Evolutionary conservation across 2,113 vertebrate genomes (phyloP), one percentile per base, ranked within the genome.

Genomic region (Mola mola): DNA sequence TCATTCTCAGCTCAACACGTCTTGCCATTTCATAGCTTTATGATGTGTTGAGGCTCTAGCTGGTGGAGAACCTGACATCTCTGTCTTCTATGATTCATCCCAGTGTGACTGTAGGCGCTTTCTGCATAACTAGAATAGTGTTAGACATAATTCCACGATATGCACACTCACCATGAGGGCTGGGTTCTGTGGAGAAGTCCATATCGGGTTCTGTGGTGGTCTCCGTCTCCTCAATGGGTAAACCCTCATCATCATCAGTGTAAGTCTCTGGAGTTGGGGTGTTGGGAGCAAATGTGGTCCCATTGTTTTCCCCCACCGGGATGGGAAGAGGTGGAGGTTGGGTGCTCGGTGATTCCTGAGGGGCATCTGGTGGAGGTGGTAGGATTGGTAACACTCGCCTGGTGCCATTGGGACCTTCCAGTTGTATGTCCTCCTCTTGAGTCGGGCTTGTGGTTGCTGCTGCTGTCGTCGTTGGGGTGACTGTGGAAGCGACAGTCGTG

Each of bases 161-260:
- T 4, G 13, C 10, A 10, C 44, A 78, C 86, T 85, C 65, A 88
- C 85, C 75, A 0, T 53, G 43, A 21, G 72, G 40, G 21, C 2
- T 69, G 31, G 3, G 19, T 10, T 79, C 69, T 13, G 87, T 13
- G 17, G 85, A 62, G 22, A 64, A 51, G 8, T 62, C 70, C 58
- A 57, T 59, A 10, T 68, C 75, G 52, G 87, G 55, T 6, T 85
- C 51, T 50, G 75, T 40, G 38, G 84, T 72, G 1, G 82, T 51
- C 9, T 80, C 69, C 26, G 24, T 53, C 51, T 49, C 72, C 65
- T 31, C 53, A 6, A 0, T n/a, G n/a, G n/a, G n/a, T n/a, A n/a
- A n/a, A 59, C 66, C 19, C 22, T 4, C 4, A 40, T 69, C 41
- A 11, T 42, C 33, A 3, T 62, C 57, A 1, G 0, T 1, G 9